phyloP scores from a whole-genome alignment of 23 tunicate genomes.

The Trididemnum clinides region DNA sequence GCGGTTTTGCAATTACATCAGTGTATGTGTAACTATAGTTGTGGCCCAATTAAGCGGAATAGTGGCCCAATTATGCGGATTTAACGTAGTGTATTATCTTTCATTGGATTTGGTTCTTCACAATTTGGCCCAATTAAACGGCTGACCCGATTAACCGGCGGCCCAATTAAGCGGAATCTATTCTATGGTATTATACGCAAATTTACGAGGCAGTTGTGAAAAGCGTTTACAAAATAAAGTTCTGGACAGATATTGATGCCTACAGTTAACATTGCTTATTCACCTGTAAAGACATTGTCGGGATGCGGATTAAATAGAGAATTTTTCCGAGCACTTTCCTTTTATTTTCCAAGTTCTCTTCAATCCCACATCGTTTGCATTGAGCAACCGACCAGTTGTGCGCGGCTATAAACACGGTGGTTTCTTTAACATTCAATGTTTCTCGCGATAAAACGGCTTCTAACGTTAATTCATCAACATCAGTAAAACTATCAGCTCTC shows the following conservation, averaged over 20 bases:
- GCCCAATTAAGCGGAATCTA: too few relatives aligned
- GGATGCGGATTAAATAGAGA: constrained; percentile 58
- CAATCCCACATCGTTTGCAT: constrained; percentile 35
- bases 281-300: constrained; percentile 82
- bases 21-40: too few relatives aligned
- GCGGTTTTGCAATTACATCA: too few relatives aligned
- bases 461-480: constrained; percentile 59
- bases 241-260: background rate
- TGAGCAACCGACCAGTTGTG: constrained; percentile 70
- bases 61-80: too few relatives aligned
- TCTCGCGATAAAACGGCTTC: constrained; percentile 57
- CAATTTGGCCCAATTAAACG: too few relatives aligned
- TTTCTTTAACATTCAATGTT: constrained; percentile 69
- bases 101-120: too few relatives aligned
- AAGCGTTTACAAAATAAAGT: background rate
- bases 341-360: constrained; percentile 39
- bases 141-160: too few relatives aligned
- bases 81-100: too few relatives aligned
- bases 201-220: too few relatives aligned
- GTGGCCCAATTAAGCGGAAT: too few relatives aligned
- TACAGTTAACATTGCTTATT: background rate
- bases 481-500: constrained; percentile 75
- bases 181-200: too few relatives aligned
- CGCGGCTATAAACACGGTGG: constrained; percentile 66
- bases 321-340: constrained; percentile 65